Evolutionary conservation across 2,797 vertebrate species (phyloP), one percentile per base, ranked within the genome.

Genomic region (Mus spretus): DNA sequence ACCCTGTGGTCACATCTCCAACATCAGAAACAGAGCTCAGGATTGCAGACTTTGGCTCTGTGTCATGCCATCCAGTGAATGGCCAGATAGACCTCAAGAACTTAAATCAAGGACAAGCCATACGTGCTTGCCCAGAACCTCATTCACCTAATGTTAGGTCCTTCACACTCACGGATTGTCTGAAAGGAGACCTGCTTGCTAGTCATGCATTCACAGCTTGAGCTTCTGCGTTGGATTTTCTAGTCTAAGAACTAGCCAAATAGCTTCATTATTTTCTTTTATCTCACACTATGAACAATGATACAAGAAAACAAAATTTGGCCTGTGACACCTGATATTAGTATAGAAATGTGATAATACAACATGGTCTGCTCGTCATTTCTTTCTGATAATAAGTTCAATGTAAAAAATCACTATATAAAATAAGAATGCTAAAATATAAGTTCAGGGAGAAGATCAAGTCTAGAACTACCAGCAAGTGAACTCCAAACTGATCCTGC

Each of bases 221-320:
- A 89, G 26, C 12, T 40, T 63, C n/a, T 70, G 59, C 50, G 20
- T 57, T 83, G 37, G 50, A 26, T 78, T 84, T 20, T 74, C 53
- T 63, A 70, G 13, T 90, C 78, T 53, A 28, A 57, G 67, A 87
- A 94, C 31, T 74, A 89, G 72, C 57, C 26, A 80, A 81, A 87
- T 92, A 75, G 14, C 14, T 87, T 67, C 72, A 15, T 78, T 90
- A n/a, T 40, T 74, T 93, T 61, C 44, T 79, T 47, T 89, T 86
- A 80, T 22, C 37, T 65, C 24, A 80, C 50, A 89, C 80, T 50
- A 75, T 63, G 50, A 84, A 74, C 24, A 75, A 50, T 72, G 59
- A 91, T 74, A 82, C 90, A 47, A 67, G 20, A n/a, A 44, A 72
- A 50, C 75, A 81, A 87, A 90, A 90, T 22, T 55, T 79, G 17